Evolutionary conservation across 2,888 invertebrate species (phyloP), one percentile per base, ranked within the genome.

Genomic region (Apamea monoglypha): DNA sequence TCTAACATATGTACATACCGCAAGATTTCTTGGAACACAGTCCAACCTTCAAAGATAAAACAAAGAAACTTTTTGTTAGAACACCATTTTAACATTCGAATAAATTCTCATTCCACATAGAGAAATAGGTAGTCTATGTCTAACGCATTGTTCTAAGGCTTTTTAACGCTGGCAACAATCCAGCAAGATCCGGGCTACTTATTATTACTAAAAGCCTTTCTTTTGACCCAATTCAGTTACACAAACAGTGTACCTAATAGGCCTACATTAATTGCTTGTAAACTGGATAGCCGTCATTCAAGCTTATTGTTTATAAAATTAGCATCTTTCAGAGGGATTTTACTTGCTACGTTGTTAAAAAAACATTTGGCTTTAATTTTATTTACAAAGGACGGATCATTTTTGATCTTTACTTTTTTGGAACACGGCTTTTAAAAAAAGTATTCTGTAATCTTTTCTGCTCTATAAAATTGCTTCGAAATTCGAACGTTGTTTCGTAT

Each of bases 161-260:
- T 87, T 87, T 84, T 66, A n/a, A 59, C 21, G 40, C 61, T 87
- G 84, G 87, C 87, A 84, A 87, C 63, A 74, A 67, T 87, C 87
- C 84, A 84, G 50, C 56, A 40, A 84, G 66, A 79, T 69, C 36
- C 47, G 29, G 47, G 66, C 25, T 70, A 50, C 80, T 18, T 61
- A 61, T 7, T n/a, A 80, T 47, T 71, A 29, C 61, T 87, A 72
- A 85, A 87, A 87, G 70, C 64, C 74, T 84, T 85, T 75, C 79
- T 84, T 85, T 72, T 81, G 81, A 87, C 85, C 88, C 77, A 85
- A 87, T 77, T 87, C n/a, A 32, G 50, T 68, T 74, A 63, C 73
- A 75, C 56, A 78, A 74, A 86, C 64, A 32, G 53, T 82, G 63
- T 68, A n/a, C n/a, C n/a, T n/a, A 71, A 64, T 66, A 78, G 29